A percentile compares a stretch with the other conserved stretches of the same genome.
These are phyloP conservation scores for Ateles fusciceps DNA, from an alignment of 2,797 vertebrate genomes.

Conservation along the genomic window DNA sequence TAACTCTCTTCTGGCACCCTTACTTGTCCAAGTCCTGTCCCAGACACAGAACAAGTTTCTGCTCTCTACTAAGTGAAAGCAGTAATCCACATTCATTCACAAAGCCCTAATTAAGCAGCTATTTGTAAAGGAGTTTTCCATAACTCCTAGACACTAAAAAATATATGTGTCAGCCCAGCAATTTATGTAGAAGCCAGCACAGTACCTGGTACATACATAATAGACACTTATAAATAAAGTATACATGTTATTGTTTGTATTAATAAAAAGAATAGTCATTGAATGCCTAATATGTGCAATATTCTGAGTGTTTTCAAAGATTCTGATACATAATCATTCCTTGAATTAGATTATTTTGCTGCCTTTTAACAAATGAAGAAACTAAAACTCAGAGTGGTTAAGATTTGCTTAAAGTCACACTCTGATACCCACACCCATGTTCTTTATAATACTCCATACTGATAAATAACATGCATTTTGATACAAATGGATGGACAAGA, in stretches of 20 bases:
- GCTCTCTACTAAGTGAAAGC: not conserved
- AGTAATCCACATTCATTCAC: not conserved
- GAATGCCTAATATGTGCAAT: not conserved
- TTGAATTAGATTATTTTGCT: conserved; percentile 45
- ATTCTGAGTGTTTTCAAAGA: not conserved
- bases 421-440: not conserved
- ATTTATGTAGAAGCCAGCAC: conserved; percentile 24
- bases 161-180: not conserved
- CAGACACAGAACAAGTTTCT: not conserved
- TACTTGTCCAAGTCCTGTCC: not conserved
- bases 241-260: not conserved
- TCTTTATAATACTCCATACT: not conserved
- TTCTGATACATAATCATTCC: not conserved
- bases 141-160: not conserved
- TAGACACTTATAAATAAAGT: not conserved
- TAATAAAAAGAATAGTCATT: conserved; percentile 15
- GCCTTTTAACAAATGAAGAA: conserved; percentile 13
- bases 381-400: not conserved
- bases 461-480: not conserved
- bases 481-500: not conserved
- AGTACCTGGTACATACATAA: not conserved
- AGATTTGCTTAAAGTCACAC: conserved; percentile 14
- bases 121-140: not conserved
- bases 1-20: not conserved
- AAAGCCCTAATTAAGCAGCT: not conserved